Percentiles rank a stretch among this genome's conserved stretches.
phyloP scores from a whole-genome alignment of 1,140 invertebrate species.

The Panagrolaimus sp. region DNA sequence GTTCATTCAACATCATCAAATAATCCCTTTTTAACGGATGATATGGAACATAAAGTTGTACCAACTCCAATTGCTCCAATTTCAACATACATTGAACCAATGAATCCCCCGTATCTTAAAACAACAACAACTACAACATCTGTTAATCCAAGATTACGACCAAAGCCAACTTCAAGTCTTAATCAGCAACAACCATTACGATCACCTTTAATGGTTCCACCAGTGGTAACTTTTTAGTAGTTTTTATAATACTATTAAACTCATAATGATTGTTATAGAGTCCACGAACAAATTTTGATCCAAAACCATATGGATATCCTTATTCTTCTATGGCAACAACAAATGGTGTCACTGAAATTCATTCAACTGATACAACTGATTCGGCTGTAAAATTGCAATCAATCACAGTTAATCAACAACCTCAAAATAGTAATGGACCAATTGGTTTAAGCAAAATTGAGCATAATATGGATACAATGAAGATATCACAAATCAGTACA shows the following conservation, averaged over 20 bases:
- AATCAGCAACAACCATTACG: conserved; percentile 23
- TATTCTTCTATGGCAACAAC: neutral
- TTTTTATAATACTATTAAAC: neutral
- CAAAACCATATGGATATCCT: neutral
- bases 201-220: conserved; percentile 17
- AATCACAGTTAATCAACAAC: too few relatives aligned
- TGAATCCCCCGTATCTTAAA: neutral
- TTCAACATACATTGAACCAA: neutral
- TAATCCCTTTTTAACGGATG: neutral
- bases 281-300: conserved; percentile 10
- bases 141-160: conserved; percentile 57
- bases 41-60: neutral
- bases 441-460: too few relatives aligned
- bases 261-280: neutral
- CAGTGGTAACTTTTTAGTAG: conserved; percentile 14
- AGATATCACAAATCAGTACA: conserved; percentile 36
- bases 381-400: too few relatives aligned
- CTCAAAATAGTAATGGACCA: too few relatives aligned
- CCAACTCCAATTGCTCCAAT: neutral
- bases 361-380: too few relatives aligned
- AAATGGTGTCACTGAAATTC: too few relatives aligned
- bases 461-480: conserved; percentile 25
- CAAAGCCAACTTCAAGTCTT: conserved; percentile 46
- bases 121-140: conserved; percentile 45
- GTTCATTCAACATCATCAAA: neutral